These are phyloP conservation scores for Agrochola circellaris DNA, from an alignment of 2,888 invertebrate genomes.

Conservation along the genomic window DNA sequence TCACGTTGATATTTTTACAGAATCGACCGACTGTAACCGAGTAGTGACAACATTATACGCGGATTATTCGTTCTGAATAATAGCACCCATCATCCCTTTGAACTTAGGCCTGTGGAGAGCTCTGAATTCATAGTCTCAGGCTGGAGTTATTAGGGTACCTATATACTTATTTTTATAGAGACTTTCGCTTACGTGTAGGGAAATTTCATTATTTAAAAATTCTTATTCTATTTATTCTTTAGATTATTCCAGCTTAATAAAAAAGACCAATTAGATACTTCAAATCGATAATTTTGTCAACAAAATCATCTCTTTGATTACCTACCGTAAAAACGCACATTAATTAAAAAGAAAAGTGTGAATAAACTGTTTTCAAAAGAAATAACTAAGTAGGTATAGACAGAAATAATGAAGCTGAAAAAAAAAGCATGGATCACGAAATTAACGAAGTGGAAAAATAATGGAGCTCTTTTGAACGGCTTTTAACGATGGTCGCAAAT, in stretches of 20 bases:
- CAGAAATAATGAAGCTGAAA: neutral
- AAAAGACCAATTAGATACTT: neutral
- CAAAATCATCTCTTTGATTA: neutral
- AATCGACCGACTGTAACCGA: no score
- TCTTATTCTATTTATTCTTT: neutral
- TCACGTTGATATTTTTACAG: no score
- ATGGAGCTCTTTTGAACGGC: conserved; percentile 25
- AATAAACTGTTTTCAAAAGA: neutral
- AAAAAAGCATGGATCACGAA: neutral
- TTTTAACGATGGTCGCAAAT: conserved; percentile 13
- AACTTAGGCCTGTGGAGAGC: neutral
- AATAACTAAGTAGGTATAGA: neutral
- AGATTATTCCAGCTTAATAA: neutral
- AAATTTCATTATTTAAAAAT: no score
- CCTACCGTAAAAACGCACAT: neutral
- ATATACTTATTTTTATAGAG: no score
- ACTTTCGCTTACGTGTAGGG: neutral
- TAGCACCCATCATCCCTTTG: no score
- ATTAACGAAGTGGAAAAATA: conserved; percentile 44
- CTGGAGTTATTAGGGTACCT: neutral
- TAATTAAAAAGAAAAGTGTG: neutral
- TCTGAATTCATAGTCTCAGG: neutral
- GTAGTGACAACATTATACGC: no score
- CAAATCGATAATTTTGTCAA: neutral
- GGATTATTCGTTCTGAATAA: no score